Evolutionary conservation across 2,797 vertebrate genomes (phyloP).

Genomic region (Clarias laeviceps): DNA sequence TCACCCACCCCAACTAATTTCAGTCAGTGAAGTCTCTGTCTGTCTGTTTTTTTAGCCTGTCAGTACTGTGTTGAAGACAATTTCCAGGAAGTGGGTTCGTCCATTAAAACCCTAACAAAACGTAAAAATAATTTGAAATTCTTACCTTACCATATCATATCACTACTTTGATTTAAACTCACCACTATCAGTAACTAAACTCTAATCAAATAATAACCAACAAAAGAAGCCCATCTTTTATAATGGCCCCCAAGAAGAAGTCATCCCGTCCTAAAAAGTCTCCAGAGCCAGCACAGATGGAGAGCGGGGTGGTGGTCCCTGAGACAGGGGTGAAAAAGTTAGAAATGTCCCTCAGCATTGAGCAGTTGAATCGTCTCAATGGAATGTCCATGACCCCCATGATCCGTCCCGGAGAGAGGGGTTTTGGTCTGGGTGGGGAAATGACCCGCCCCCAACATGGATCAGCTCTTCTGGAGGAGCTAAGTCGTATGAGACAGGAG

Average conservation of each 20-base stretch:
- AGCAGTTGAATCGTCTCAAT: slow-evolving; percentile 79
- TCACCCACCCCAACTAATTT: slow-evolving; percentile 19
- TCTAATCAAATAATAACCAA: not conserved
- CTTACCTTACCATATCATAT: not conserved
- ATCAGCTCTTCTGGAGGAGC: slow-evolving; percentile 78
- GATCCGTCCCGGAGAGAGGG: slow-evolving; percentile 75
- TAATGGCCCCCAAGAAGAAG: slow-evolving; percentile 84
- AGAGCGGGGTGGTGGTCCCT: slow-evolving; percentile 69
- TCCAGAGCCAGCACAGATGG: slow-evolving; percentile 51
- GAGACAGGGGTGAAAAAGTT: slow-evolving; percentile 73
- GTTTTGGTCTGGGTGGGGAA: slow-evolving; percentile 80
- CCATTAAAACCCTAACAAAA: not conserved
- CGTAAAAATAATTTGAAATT: not conserved
- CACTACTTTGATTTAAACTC: not conserved
- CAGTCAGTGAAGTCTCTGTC: slow-evolving; percentile 23
- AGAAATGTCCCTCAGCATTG: slow-evolving; percentile 78
- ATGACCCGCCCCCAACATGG: slow-evolving; percentile 74
- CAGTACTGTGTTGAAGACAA: slow-evolving; percentile 21
- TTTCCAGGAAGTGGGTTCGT: slow-evolving; percentile 23
- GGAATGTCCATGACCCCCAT: slow-evolving; percentile 73
- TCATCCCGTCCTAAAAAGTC: slow-evolving; percentile 71
- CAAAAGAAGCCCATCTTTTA: slow-evolving; percentile 5
- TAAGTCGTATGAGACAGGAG: slow-evolving; percentile 83
- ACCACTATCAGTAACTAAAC: not conserved
- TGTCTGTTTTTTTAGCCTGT: slow-evolving; percentile 32